Conservation (phyloP, 2,797 vertebrate genomes). For the Emys orbicularis region DNA sequence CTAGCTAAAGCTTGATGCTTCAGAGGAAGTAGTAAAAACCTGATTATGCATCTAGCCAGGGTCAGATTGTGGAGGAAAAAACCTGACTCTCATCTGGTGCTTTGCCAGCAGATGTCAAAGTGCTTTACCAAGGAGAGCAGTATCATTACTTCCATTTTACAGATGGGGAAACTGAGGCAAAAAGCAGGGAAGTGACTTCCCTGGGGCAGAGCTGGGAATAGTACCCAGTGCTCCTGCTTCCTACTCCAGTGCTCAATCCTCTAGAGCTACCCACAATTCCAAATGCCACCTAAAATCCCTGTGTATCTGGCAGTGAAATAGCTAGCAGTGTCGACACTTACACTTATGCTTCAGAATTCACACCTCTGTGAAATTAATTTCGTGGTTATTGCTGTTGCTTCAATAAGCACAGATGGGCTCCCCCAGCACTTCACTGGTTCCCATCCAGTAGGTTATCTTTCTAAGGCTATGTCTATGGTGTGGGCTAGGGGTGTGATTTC, state of each 20-base stretch:
- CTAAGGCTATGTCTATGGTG: too few species aligned
- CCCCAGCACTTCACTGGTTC: too few species aligned
- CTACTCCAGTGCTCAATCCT: neutral
- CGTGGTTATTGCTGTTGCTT: neutral
- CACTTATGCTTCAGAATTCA: neutral
- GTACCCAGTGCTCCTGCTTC: too few species aligned
- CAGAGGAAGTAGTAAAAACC: neutral
- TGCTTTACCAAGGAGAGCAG: neutral
- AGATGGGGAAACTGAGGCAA: neutral
- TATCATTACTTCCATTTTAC: neutral
- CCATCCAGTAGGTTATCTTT: too few species aligned
- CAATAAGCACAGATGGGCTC: neutral
- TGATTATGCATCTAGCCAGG: neutral
- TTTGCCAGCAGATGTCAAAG: neutral
- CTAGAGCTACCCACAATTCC: neutral
- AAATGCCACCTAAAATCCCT: neutral
- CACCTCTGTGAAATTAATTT: neutral
- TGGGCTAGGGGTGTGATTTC: too few species aligned
- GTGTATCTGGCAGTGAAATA: neutral
- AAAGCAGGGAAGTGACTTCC: neutral
- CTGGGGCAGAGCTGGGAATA: neutral
- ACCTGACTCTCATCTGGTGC: neutral
- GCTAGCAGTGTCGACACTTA: neutral
- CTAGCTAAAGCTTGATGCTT: neutral
- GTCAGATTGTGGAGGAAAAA: neutral